Evolutionary conservation across 92 coral and sea anemone genomes (phyloP).

Genomic region (Nematostella vectensis): DNA sequence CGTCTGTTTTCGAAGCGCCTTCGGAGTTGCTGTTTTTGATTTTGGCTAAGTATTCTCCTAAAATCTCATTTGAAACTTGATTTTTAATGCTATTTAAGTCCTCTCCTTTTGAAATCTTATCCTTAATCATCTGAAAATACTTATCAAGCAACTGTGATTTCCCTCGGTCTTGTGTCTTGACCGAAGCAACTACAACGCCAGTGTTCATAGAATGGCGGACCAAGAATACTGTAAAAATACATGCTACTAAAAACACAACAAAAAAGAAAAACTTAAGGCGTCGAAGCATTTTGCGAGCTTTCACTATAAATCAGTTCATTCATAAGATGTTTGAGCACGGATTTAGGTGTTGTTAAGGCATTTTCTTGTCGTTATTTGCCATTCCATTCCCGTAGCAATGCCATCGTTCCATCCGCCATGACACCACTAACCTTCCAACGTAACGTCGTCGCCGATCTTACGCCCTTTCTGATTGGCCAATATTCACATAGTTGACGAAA

Average conservation of each 20-base stretch:
- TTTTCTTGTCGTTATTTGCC: background rate
- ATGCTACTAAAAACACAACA: conserved; percentile 1
- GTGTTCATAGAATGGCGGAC: conserved; percentile 2
- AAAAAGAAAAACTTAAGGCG: conserved; percentile 6
- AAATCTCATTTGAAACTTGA: background rate
- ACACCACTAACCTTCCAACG: background rate
- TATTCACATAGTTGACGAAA: no score
- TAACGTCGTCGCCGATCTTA: background rate
- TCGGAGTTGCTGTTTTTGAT: background rate
- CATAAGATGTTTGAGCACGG: no score
- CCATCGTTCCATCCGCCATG: background rate
- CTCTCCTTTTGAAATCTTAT: background rate
- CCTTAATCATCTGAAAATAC: background rate
- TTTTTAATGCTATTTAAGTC: background rate
- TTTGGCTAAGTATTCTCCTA: no score
- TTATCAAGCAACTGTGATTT: background rate
- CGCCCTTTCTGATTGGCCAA: background rate
- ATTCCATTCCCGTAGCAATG: background rate
- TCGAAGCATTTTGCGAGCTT: conserved; percentile 10
- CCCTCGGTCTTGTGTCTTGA: background rate
- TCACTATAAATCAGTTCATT: no score
- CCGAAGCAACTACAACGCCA: background rate
- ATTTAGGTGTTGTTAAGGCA: no score
- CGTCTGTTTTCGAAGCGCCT: background rate
- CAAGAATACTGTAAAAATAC: conserved; percentile 2